Evolutionary conservation across 2,888 invertebrate genomes (phyloP), one percentile per base, ranked within the genome.

Genomic region (Asteroscopus sphinx): DNA sequence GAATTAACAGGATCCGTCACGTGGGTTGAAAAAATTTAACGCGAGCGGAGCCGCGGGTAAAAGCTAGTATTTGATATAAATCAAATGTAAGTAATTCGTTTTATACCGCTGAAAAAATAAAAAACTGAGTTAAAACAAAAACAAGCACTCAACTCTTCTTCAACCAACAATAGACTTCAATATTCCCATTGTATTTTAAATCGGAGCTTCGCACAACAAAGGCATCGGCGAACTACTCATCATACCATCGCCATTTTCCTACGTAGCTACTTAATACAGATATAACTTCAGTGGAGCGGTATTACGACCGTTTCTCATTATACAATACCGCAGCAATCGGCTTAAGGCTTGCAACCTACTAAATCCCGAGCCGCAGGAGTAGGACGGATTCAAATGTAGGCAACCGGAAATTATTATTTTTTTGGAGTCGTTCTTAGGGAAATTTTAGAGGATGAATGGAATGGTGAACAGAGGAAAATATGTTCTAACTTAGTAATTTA

Each of bases 311-410:
- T 28, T 45, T 41, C 37, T 61, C 61, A 67, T 70, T 61, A 73
- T 61, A 63, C 53, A 57, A 61, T 61, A 55, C 48, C 42, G 45
- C 48, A 13, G 51, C 73, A 68, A 73, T 68, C 71, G 56, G 71
- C 73, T 73, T 73, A 70, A 46, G 47, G 52, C 49, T 56, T 54
- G 61, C 73, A 51, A 73, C 52, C 45, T 39, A 61, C 60, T 47
- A 60, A 62, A 64, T 59, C 67, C 49, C 11, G 25, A 39, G 64
- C 46, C 44, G 63, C 13, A 41, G 41, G 33, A 58, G 63, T 16
- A 41, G 41, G 33, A 58, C 28, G 56, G 65, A 72, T 72, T 72
- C 46, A 57, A 72, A 69, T 65, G n/a, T 42, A 52, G 44, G 44
- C 55, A 8, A 48, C 40, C 36, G 28, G 47, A 61, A 35, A 33